phyloP scores from a whole-genome alignment of 2,113 vertebrate species.

The Tragelaphus strepsiceros region DNA sequence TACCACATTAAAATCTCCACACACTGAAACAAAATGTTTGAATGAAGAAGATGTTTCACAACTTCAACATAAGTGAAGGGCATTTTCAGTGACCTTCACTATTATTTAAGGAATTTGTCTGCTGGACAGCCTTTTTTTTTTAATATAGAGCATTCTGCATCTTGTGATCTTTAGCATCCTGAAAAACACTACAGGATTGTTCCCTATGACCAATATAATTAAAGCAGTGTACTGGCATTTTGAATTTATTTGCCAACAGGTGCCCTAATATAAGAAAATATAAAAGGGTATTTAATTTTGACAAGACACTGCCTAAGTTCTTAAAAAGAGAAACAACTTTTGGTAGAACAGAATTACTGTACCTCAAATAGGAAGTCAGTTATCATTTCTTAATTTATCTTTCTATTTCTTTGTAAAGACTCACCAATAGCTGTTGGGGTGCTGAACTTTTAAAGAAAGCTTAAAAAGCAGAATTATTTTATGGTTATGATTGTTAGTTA shows the following conservation, averaged over 20 bases:
- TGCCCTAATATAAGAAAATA: background rate
- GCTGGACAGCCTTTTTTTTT: background rate
- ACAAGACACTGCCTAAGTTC: background rate
- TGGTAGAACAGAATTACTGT: background rate
- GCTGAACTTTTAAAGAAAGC: background rate
- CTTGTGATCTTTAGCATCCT: background rate
- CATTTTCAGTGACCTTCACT: background rate
- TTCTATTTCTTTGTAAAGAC: background rate
- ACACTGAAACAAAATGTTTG: background rate
- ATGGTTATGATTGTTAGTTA: background rate
- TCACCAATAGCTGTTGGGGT: background rate
- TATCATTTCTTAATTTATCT: background rate
- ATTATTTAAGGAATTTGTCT: background rate
- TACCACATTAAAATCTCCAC: background rate
- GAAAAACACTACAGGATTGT: background rate
- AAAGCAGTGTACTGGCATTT: background rate
- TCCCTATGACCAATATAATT: background rate
- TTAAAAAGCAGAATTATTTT: background rate
- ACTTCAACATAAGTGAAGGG: background rate
- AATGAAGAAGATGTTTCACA: background rate
- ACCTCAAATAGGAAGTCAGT: background rate
- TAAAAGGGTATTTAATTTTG: background rate
- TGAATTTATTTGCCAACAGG: background rate
- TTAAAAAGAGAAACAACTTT: background rate
- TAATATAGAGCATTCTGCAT: background rate